These are phyloP conservation scores for Phasia obesa DNA, from an alignment of 2,888 invertebrate species.

Conservation along the genomic window DNA sequence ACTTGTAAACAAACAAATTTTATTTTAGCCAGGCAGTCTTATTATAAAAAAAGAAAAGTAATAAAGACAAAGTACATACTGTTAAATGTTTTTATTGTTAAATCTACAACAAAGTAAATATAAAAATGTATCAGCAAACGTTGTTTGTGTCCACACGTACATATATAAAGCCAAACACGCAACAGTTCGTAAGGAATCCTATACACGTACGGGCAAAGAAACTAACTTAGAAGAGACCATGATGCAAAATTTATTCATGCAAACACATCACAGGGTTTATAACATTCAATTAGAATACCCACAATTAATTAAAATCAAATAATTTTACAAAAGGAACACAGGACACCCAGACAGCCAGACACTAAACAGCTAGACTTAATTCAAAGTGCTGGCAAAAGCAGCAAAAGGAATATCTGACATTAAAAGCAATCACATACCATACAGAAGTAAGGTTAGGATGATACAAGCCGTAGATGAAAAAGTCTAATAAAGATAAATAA, in stretches of 20 bases:
- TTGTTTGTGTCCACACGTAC: neutral
- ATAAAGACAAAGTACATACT: neutral
- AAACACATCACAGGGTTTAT: constrained; percentile 55
- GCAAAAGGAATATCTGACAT: constrained; percentile 14
- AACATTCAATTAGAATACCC: constrained; percentile 70
- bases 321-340: constrained; percentile 56
- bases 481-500: neutral
- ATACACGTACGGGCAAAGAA: neutral
- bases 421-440: constrained; percentile 32
- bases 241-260: constrained; percentile 64
- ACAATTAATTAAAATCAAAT: constrained; percentile 71
- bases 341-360: constrained; percentile 29
- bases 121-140: constrained; percentile 19
- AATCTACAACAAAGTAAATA: constrained; percentile 6
- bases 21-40: no score
- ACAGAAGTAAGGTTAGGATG: neutral
- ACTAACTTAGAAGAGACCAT: constrained; percentile 8
- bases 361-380: constrained; percentile 25
- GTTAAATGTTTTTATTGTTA: neutral
- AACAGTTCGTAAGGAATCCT: neutral
- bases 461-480: neutral
- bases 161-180: constrained; percentile 15
- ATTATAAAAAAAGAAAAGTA: neutral
- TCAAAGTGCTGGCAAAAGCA: constrained; percentile 3
- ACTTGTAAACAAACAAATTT: no score